A percentile compares a stretch with the other conserved stretches of the same genome.
Evolutionary conservation across 2,113 vertebrate species (phyloP).

Genomic region (Ondatra zibethicus): DNA sequence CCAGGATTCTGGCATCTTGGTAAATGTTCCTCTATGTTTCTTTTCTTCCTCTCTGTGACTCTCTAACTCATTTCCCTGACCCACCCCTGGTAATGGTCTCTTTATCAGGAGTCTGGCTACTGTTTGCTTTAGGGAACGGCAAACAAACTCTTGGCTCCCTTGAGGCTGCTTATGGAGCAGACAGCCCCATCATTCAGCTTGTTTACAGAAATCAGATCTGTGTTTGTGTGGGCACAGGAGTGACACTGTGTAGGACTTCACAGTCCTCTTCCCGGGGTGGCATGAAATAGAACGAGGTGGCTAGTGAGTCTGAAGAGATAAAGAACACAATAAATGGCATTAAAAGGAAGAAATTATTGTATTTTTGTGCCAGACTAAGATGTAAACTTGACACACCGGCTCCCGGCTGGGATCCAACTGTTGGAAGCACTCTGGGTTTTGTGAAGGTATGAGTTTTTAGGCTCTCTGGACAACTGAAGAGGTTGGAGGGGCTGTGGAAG

Average conservation of each 20-base stretch:
- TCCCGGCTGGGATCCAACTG: neutral
- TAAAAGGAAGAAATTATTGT: neutral
- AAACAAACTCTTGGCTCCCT: conserved; percentile 53
- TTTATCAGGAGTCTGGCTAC: conserved; percentile 71
- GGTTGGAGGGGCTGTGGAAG: conserved; percentile 9
- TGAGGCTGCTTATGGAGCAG: conserved; percentile 13
- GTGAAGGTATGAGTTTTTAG: neutral
- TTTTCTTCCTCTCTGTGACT: conserved; percentile 23
- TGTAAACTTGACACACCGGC: neutral
- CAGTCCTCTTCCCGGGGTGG: neutral
- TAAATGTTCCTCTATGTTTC: neutral
- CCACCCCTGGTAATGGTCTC: conserved; percentile 9
- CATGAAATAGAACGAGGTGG: conserved; percentile 3
- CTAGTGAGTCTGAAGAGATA: neutral
- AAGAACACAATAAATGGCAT: neutral
- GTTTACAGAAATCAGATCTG: conserved; percentile 54
- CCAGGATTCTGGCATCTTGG: neutral
- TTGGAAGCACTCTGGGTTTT: neutral
- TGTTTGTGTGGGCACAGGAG: conserved; percentile 61
- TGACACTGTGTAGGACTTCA: conserved; percentile 46
- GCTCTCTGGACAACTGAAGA: neutral
- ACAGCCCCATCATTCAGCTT: neutral
- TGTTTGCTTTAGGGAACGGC: conserved; percentile 58
- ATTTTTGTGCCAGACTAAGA: neutral
- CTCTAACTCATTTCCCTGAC: neutral